Conservation (phyloP, 1,140 invertebrate species). For the Drosophila lowei region DNA sequence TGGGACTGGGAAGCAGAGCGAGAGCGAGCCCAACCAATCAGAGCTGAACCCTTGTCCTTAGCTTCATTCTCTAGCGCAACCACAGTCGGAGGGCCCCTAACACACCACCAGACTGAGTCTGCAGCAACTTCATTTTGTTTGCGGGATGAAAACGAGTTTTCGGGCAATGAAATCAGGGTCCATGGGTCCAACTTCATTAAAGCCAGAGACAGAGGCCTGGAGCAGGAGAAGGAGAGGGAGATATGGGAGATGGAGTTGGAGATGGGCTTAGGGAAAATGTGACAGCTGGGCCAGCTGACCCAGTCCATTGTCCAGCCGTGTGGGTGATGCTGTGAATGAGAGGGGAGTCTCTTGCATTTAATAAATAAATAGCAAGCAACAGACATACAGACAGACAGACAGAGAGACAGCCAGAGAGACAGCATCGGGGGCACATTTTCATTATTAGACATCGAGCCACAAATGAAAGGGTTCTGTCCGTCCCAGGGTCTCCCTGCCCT, state of each 20-base stretch:
- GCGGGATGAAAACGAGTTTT: slow-evolving; percentile 41
- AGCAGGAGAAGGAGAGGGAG: not conserved
- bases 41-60: slow-evolving; percentile 4
- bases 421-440: slow-evolving; percentile 50
- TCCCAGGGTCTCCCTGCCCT: slow-evolving; percentile 1
- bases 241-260: not conserved
- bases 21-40: slow-evolving; percentile 19
- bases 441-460: slow-evolving; percentile 41
- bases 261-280: slow-evolving; percentile 64
- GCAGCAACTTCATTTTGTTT: slow-evolving; percentile 45
- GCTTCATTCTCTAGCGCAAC: no score
- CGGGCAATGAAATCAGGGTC: slow-evolving; percentile 27
- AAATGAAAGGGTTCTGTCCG: slow-evolving; percentile 57
- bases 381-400: slow-evolving; percentile 12
- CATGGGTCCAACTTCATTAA: slow-evolving; percentile 42
- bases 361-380: slow-evolving; percentile 77
- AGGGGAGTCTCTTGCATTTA: slow-evolving; percentile 57
- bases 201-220: slow-evolving; percentile 20
- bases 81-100: no score
- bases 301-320: slow-evolving; percentile 24
- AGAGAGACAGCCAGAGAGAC: slow-evolving; percentile 32
- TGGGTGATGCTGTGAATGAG: slow-evolving; percentile 1
- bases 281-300: slow-evolving; percentile 78
- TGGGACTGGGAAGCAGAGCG: slow-evolving; percentile 4
- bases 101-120: slow-evolving; percentile 26